A percentile compares a stretch with the other conserved stretches of the same genome.
These are phyloP conservation scores for Steromphala cineraria DNA, from an alignment of 2,888 invertebrate species.

Conservation along the genomic window DNA sequence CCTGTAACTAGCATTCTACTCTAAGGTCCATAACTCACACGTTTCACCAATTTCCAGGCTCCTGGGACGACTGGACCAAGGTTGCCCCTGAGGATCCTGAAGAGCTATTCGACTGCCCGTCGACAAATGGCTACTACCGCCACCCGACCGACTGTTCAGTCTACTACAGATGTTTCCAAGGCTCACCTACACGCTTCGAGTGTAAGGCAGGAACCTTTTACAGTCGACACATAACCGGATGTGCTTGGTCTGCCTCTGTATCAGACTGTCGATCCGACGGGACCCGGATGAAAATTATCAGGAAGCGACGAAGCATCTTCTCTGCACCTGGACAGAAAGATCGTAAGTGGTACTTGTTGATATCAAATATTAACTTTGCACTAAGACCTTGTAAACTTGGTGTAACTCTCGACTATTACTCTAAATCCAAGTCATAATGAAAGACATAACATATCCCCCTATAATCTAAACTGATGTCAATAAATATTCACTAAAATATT, in stretches of 20 bases:
- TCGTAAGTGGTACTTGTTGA: background rate
- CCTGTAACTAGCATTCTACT: too few relatives aligned
- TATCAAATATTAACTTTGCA: too few relatives aligned
- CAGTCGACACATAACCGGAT: background rate
- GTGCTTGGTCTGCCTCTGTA: conserved; percentile 19
- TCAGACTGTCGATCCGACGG: conserved; percentile 9
- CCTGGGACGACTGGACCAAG: background rate
- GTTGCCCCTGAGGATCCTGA: background rate
- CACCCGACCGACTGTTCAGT: conserved; percentile 14
- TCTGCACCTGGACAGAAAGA: conserved; percentile 2
- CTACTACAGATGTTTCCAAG: conserved; percentile 16
- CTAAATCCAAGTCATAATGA: too few relatives aligned
- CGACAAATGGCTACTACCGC: background rate
- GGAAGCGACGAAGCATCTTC: conserved; percentile 4
- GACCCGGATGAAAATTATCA: background rate
- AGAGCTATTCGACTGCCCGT: background rate
- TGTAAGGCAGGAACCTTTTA: conserved; percentile 16
- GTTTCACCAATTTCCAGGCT: background rate
- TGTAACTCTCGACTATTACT: too few relatives aligned
- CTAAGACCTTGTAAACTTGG: too few relatives aligned
- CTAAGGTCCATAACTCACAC: too few relatives aligned
- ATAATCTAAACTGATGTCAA: too few relatives aligned
- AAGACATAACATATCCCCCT: too few relatives aligned
- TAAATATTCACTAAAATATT: too few relatives aligned
- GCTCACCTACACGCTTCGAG: background rate